Evolutionary conservation across 2,888 invertebrate species (phyloP), one percentile per base, ranked within the genome.

Genomic region (Lepidochrysops patricia): DNA sequence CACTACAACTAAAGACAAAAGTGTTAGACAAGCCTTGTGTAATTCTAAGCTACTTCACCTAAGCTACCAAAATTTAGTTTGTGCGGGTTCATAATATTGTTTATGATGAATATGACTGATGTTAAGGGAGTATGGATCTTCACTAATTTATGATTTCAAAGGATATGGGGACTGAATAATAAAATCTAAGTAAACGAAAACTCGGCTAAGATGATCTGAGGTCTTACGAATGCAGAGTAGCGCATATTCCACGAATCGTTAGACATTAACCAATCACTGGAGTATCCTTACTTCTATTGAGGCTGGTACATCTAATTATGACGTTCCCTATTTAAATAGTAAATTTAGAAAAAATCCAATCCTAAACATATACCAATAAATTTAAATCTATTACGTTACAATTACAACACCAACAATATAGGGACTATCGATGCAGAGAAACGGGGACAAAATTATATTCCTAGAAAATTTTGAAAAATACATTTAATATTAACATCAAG

Each of bases 371-470:
- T 77, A 81, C 74, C 78, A 75, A 74, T 72, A 69, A 75, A 67
- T 76, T 71, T 70, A 75, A 82, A 75, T 82, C 82, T 79, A 84
- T 67, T 66, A 69, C 79, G 79, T 74, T 79, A 89, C 89, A 87
- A 89, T 74, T 79, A 89, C 88, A 87, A 89, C 88, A 88, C 78
- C 87, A 82, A 88, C 83, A 82, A 82, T 76, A 77, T 79, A 82
- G 83, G 82, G 82, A 76, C 86, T 87, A 84, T 84, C 77, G 82
- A 86, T 86, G 85, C 88, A 87, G 73, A 79, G 62, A 79, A 82
- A 81, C 77, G 82, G 80, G 80, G 77, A 72, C 82, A 71, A 78
- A 83, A 81, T 54, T 68, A 69, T 72, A 84, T 80, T 81, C 85
- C 84, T 86, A 87, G 72, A 75, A n/a, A 77, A 79, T 75, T 75